Conservation (phyloP, 2,113 vertebrate genomes). For the Aythya baeri region DNA sequence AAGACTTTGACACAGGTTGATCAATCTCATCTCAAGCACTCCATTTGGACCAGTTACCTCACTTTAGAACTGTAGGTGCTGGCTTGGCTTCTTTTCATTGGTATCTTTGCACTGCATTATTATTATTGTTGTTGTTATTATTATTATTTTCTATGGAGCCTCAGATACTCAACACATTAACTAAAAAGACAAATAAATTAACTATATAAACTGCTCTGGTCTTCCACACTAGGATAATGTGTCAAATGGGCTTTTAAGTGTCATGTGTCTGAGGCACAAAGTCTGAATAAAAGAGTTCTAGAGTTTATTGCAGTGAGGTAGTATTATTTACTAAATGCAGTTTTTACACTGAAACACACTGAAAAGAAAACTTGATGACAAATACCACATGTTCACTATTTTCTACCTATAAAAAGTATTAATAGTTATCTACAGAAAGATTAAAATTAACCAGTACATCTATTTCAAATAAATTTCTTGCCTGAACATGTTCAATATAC, state of each 20-base stretch:
- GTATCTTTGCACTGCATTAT: not conserved
- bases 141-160: not conserved
- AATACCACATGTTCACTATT: not conserved
- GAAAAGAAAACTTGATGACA: not conserved
- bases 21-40: conserved; percentile 1
- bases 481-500: not conserved
- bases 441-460: not conserved
- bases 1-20: conserved; percentile 14
- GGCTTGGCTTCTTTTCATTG: not conserved
- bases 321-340: not conserved
- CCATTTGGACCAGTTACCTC: conserved; percentile 1
- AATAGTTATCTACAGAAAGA: not conserved
- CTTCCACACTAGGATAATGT: not conserved
- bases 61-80: not conserved
- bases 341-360: not conserved
- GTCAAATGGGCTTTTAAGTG: not conserved
- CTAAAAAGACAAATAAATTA: not conserved
- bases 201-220: not conserved
- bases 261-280: not conserved
- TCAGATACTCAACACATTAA: not conserved
- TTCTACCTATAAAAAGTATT: fast-evolving
- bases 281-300: not conserved
- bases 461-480: not conserved
- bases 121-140: not conserved
- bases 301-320: not conserved